phyloP scores from a whole-genome alignment of 1,140 invertebrate species.

The Cydia fagiglandana region DNA sequence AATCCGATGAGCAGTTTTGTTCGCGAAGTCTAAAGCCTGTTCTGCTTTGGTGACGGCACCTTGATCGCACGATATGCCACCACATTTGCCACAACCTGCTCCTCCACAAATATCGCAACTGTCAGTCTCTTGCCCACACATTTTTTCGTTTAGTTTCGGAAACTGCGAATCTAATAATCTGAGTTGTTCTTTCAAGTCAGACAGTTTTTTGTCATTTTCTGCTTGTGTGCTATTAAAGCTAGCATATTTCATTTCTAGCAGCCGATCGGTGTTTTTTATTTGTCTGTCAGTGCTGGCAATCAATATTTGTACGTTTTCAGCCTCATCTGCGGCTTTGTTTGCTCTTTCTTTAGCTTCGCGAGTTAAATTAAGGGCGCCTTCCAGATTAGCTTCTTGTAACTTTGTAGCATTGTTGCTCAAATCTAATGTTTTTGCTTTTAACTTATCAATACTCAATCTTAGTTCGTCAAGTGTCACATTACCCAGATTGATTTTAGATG shows the following conservation, averaged over 20 bases:
- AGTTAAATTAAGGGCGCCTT: conserved; percentile 95
- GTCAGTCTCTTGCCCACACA: conserved; percentile 93
- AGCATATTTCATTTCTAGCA: conserved; percentile 85
- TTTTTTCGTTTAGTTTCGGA: conserved; percentile 91
- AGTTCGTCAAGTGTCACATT: conserved; percentile 89
- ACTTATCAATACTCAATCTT: conserved; percentile 84
- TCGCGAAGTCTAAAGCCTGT: conserved; percentile 90
- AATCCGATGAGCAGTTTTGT: conserved; percentile 89
- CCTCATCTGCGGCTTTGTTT: conserved; percentile 84
- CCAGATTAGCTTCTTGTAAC: conserved; percentile 96
- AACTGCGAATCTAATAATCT: conserved; percentile 84
- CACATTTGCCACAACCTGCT: conserved; percentile 94
- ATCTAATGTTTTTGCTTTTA: conserved; percentile 86
- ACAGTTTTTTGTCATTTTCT: conserved; percentile 84
- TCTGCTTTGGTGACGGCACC: conserved; percentile 93
- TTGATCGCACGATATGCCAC: conserved; percentile 92
- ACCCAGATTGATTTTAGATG: conserved; percentile 87
- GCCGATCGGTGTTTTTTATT: conserved; percentile 89
- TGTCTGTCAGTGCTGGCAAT: conserved; percentile 89
- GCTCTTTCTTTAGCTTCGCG: conserved; percentile 86
- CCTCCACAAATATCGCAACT: conserved; percentile 97
- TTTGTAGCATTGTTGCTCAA: conserved; percentile 93
- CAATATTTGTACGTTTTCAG: conserved; percentile 81
- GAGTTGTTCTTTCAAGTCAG: conserved; percentile 81
- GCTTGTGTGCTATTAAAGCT: conserved; percentile 86